These are phyloP conservation scores for Tychaedon coryphoeus DNA, from an alignment of 2,113 vertebrate species.

Conservation along the genomic window DNA sequence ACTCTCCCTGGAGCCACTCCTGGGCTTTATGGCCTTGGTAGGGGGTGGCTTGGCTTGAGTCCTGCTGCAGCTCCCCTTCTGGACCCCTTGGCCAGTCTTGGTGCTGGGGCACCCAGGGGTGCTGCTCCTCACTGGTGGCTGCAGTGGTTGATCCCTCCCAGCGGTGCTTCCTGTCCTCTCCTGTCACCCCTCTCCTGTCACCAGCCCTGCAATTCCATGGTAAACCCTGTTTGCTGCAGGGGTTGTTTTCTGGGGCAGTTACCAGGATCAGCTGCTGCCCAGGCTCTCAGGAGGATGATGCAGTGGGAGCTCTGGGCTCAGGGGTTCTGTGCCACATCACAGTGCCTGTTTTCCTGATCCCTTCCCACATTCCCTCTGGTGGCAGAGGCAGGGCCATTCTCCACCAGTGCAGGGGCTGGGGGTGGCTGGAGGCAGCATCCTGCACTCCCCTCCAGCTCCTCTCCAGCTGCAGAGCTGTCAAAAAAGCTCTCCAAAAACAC, in stretches of 20 bases:
- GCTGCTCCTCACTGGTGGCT: neutral
- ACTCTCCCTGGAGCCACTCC: neutral
- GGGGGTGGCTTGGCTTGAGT: rapidly evolving
- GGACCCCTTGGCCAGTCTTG: neutral
- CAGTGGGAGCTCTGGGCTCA: rapidly evolving
- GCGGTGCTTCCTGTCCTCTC: neutral
- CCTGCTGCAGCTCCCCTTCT: neutral
- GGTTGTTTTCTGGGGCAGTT: neutral
- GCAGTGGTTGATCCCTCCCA: rapidly evolving
- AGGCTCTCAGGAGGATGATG: neutral
- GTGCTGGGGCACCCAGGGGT: neutral
- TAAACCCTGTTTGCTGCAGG: neutral
- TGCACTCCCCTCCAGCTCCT: rapidly evolving
- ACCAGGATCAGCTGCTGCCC: neutral
- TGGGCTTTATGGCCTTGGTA: neutral
- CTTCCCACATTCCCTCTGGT: rapidly evolving
- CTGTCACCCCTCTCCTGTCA: neutral
- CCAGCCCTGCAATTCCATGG: neutral
- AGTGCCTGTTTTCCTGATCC: neutral
- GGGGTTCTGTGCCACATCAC: neutral
- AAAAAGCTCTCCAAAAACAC: neutral
- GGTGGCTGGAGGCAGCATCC: neutral
- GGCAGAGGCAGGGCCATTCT: rapidly evolving
- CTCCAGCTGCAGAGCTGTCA: neutral
- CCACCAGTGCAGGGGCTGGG: neutral